These are phyloP conservation scores for Ornithoptera priamus DNA, from an alignment of 2,888 invertebrate species.

Conservation along the genomic window DNA sequence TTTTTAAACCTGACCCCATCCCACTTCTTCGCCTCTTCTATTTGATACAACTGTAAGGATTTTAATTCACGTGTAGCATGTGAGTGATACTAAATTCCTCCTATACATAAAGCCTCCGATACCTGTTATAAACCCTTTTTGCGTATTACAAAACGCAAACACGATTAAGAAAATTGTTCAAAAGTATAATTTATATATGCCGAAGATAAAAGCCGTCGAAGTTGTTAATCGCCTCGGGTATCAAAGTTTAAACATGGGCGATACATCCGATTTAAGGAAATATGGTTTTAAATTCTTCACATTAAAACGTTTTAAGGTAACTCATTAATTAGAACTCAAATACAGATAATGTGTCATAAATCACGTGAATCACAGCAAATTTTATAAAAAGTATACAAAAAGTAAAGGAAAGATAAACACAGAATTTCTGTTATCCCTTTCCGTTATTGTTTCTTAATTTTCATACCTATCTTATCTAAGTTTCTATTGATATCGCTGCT, in stretches of 20 bases:
- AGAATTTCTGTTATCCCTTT: slow-evolving; percentile 5
- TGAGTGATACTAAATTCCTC: neutral
- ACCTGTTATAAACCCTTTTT: neutral
- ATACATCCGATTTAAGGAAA: slow-evolving; percentile 21
- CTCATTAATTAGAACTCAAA: slow-evolving; percentile 17
- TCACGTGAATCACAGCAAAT: slow-evolving; percentile 2
- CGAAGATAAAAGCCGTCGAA: slow-evolving; percentile 19
- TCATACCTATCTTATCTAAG: slow-evolving; percentile 14
- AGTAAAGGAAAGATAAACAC: slow-evolving; percentile 2
- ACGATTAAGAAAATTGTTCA: slow-evolving; percentile 14
- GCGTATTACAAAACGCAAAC: neutral
- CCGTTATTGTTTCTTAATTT: slow-evolving; percentile 7
- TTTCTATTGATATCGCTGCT: neutral
- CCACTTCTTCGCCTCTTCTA: neutral
- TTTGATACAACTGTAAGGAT: neutral
- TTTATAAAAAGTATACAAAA: neutral
- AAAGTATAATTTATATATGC: slow-evolving; percentile 16
- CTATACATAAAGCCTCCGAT: neutral
- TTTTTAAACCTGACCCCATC: too few species aligned
- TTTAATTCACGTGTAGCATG: neutral
- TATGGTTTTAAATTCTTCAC: slow-evolving; percentile 20
- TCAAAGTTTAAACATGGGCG: slow-evolving; percentile 24
- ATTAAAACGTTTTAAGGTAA: slow-evolving; percentile 21
- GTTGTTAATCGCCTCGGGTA: slow-evolving; percentile 24
- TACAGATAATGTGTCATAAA: slow-evolving; percentile 15